Evolutionary conservation across 2,888 invertebrate species (phyloP).

Genomic region (Hydriomena furcata): DNA sequence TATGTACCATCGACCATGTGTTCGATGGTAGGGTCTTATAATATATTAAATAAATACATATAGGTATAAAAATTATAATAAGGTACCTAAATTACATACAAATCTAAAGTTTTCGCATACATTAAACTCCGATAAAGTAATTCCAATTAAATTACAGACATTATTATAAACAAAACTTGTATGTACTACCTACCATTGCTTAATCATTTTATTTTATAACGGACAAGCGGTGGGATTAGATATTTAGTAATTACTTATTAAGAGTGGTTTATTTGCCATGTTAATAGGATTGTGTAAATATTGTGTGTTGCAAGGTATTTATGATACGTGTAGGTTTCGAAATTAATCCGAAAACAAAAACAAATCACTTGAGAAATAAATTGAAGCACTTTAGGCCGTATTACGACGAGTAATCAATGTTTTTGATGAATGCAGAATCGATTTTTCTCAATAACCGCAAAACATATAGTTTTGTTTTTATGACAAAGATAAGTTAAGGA

Average conservation of each 20-base stretch:
- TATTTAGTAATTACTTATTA: constrained; percentile 25
- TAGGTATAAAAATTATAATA: too few species aligned
- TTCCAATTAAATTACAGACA: constrained; percentile 28
- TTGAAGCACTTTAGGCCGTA: too few species aligned
- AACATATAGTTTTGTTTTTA: too few species aligned
- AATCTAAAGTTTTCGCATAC: constrained; percentile 18
- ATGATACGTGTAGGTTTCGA: not conserved
- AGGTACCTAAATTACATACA: too few species aligned
- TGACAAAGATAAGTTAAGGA: too few species aligned
- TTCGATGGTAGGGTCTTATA: too few species aligned
- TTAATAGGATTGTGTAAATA: constrained; percentile 17
- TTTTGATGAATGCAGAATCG: too few species aligned
- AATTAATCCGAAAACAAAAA: not conserved
- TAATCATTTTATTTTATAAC: constrained; percentile 30
- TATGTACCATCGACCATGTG: too few species aligned
- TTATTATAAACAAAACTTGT: constrained; percentile 27
- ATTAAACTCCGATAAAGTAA: constrained; percentile 23
- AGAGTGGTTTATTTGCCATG: constrained; percentile 18
- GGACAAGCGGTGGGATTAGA: constrained; percentile 21
- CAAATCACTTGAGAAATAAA: too few species aligned
- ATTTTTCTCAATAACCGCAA: too few species aligned
- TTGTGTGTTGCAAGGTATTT: constrained; percentile 10
- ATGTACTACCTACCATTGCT: constrained; percentile 23
- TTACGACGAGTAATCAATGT: too few species aligned
- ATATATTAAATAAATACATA: too few species aligned